A percentile compares a stretch with the other conserved stretches of the same genome.
Conservation (phyloP, 1,140 invertebrate species). For the Steinernema feltiae region DNA sequence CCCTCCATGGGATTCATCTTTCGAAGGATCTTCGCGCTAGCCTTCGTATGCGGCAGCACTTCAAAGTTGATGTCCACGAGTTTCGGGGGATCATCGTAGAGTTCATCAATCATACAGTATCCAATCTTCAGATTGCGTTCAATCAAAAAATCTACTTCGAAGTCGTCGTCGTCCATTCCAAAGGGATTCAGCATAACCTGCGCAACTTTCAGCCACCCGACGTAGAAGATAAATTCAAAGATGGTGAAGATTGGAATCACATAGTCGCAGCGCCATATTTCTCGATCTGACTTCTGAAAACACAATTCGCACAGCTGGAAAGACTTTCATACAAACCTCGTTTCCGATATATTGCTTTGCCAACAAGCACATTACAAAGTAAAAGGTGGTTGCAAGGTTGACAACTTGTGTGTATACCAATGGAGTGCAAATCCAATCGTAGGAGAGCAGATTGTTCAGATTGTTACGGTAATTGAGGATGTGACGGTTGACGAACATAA, state of each 20-base stretch:
- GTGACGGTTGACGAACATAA: slow-evolving; percentile 11
- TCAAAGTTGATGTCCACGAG: not conserved
- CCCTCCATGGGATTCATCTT: not conserved
- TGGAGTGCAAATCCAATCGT: slow-evolving; percentile 36
- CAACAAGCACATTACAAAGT: not conserved
- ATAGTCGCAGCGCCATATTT: slow-evolving; percentile 2
- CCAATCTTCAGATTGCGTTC: slow-evolving; percentile 13
- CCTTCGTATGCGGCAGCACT: not conserved
- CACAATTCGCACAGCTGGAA: not conserved
- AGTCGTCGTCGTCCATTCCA: slow-evolving; percentile 43
- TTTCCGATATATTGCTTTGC: not conserved
- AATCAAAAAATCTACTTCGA: slow-evolving; percentile 34
- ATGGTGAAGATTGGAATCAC: slow-evolving; percentile 34
- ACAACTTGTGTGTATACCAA: slow-evolving; percentile 36
- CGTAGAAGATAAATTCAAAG: slow-evolving; percentile 39
- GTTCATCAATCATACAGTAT: not conserved
- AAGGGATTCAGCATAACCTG: slow-evolving; percentile 42
- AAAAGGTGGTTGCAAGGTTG: not conserved
- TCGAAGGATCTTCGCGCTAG: not conserved
- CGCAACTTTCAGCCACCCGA: slow-evolving; percentile 41
- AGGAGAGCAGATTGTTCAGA: slow-evolving; percentile 30
- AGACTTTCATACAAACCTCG: not conserved
- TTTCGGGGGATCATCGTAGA: not conserved
- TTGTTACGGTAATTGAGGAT: slow-evolving; percentile 29
- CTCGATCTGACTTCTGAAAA: slow-evolving; percentile 6